phyloP scores from a whole-genome alignment of 2,888 invertebrate species.

The Arctia plantaginis region DNA sequence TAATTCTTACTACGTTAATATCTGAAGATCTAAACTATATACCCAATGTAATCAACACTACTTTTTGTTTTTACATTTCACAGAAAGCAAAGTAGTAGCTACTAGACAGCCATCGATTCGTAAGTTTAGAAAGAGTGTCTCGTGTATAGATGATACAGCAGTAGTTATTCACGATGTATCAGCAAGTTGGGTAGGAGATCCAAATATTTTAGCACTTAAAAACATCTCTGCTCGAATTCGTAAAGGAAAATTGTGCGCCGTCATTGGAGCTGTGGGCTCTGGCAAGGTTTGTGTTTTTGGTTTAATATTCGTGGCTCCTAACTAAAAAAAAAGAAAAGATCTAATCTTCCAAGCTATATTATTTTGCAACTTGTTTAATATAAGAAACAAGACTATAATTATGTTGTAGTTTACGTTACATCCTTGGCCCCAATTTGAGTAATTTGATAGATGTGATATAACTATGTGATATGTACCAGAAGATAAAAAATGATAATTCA shows the following conservation, averaged over 20 bases:
- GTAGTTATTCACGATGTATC: constrained; percentile 73
- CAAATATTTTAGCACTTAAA: constrained; percentile 84
- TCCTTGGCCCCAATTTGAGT: neutral
- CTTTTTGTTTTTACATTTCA: neutral
- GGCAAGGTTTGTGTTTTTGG: constrained; percentile 81
- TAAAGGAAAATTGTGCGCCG: constrained; percentile 88
- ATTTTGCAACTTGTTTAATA: neutral
- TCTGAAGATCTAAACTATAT: neutral
- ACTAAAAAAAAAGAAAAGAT: neutral
- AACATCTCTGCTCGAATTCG: constrained; percentile 83
- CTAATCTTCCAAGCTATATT: neutral
- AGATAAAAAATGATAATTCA: too few species aligned
- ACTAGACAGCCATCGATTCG: constrained; percentile 29
- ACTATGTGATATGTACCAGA: too few species aligned
- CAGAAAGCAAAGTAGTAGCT: constrained; percentile 12
- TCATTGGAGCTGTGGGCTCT: constrained; percentile 92
- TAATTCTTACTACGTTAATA: neutral
- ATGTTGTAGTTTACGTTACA: neutral
- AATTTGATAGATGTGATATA: too few species aligned
- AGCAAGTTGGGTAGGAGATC: constrained; percentile 84
- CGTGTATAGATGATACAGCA: constrained; percentile 68
- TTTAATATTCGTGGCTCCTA: neutral
- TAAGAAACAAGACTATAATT: neutral
- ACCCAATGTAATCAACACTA: neutral
- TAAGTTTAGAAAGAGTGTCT: constrained; percentile 64